Base-by-base conservation (phyloP, 2,113 vertebrate species). In the Laterallus jamaicensis region DNA sequence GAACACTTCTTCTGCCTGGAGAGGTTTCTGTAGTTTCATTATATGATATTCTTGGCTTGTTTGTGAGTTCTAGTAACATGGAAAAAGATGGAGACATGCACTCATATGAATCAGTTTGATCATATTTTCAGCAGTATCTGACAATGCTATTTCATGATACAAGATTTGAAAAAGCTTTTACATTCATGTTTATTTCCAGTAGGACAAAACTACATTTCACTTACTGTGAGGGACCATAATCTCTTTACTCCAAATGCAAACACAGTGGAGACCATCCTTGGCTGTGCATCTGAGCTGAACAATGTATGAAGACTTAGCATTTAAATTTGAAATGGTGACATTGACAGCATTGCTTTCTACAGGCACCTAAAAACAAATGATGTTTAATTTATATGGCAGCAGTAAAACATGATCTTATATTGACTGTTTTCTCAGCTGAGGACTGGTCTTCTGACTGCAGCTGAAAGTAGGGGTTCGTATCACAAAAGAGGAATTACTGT, bases 161-260 rank as follows among this genome's bases (percentile, higher is more conserved):
- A 67, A 69, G 21, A 74, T 54, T 63, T 84, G 37, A 68, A 86
- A 91, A 69, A 28, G 6, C 4, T 52, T 64, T 84, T 66, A 73
- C 22, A 49, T 79, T 86, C 11, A 37, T 78, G 16, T 3, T 84
- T 90, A 42, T 37, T 56, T 18, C n/a, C 15, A 74, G 16, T 24
- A 76, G 47, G 40, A 79, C 24, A 44, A 88, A 92, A 67, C 14
- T 25, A 6, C 28, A 40, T 92, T 94, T 79, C 52, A 97, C 95
- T 96, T 95, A 97, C 97, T 97, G 79, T 96, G 96, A 82, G 95
- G 89, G 28, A 97, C 93, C 55, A 92, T 70, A 90, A 94, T 94
- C 14, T 97, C 95, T 75, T 87, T 77, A 64, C 82, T 97, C 96
- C 97, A 97, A 91, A 86, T 1, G 15, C 96, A 97, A 84, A 97